Conservation (phyloP, 2,797 vertebrate genomes). For the Acanthurus tractus region DNA sequence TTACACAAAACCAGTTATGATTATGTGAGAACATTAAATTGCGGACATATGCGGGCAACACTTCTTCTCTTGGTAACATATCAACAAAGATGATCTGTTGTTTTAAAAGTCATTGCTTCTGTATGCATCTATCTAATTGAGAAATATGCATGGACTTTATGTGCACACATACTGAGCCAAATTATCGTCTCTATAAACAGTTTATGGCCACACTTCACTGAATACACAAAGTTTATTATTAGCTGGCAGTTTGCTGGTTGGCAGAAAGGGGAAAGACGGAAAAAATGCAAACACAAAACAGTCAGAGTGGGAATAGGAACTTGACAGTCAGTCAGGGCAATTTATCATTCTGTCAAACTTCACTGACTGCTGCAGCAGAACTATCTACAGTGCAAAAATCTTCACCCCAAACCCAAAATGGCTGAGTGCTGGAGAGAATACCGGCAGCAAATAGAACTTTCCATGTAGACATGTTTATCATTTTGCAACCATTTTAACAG, state of each 20-base stretch:
- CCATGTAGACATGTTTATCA: constrained; percentile 69
- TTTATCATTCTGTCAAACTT: constrained; percentile 85
- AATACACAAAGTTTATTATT: constrained; percentile 73
- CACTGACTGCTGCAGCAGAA: constrained; percentile 79
- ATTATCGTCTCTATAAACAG: constrained; percentile 73
- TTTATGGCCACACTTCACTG: constrained; percentile 73
- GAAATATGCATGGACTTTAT: constrained; percentile 50
- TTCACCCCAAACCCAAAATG: constrained; percentile 36
- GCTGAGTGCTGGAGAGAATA: constrained; percentile 55
- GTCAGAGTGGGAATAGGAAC: constrained; percentile 72
- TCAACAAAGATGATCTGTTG: constrained; percentile 42
- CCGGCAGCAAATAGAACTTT: constrained; percentile 54
- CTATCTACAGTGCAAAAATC: constrained; percentile 68
- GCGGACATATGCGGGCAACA: constrained; percentile 25
- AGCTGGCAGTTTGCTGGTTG: constrained; percentile 73
- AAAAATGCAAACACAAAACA: constrained; percentile 77
- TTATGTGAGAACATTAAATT: constrained; percentile 32
- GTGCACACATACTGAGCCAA: constrained; percentile 54
- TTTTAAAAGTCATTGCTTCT: constrained; percentile 36
- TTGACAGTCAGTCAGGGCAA: constrained; percentile 83
- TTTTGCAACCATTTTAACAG: constrained; percentile 60
- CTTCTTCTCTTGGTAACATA: constrained; percentile 16
- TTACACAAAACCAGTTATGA: constrained; percentile 31
- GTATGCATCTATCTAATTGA: constrained; percentile 55
- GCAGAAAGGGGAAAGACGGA: constrained; percentile 54